Percentiles rank a stretch among this genome's conserved stretches.
These are phyloP conservation scores for Conomelus anceps DNA, from an alignment of 2,888 invertebrate genomes.

Conservation along the genomic window DNA sequence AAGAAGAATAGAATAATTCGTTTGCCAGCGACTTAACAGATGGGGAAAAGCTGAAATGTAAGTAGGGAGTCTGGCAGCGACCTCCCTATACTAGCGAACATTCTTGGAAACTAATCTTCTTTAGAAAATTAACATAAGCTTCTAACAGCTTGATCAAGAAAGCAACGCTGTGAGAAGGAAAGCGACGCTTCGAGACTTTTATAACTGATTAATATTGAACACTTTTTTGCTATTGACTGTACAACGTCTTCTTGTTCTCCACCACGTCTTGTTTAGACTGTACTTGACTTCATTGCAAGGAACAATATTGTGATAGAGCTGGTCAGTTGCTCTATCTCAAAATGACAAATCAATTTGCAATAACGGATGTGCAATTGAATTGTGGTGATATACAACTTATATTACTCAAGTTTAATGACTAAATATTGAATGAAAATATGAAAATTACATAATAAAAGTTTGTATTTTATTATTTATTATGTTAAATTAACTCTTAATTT, in stretches of 20 bases:
- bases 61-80: background rate
- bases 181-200: constrained; percentile 5
- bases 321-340: background rate
- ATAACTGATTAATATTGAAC: constrained; percentile 11
- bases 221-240: constrained; percentile 1
- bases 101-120: constrained; percentile 6
- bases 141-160: constrained; percentile 9
- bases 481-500: too few relatives aligned
- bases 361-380: too few relatives aligned
- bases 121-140: constrained; percentile 11
- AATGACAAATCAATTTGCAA: background rate
- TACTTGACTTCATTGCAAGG: background rate
- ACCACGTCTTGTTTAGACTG: background rate
- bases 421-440: too few relatives aligned
- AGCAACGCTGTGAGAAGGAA: background rate
- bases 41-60: background rate
- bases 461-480: too few relatives aligned
- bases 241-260: background rate
- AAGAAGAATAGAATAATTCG: background rate
- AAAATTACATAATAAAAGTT: too few relatives aligned
- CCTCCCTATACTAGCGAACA: background rate
- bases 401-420: too few relatives aligned
- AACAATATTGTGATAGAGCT: background rate
- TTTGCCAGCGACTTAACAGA: background rate
- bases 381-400: too few relatives aligned